Evolutionary conservation across 2,113 vertebrate genomes (phyloP), one percentile per base, ranked within the genome.

Genomic region (Donacobius atricapilla): DNA sequence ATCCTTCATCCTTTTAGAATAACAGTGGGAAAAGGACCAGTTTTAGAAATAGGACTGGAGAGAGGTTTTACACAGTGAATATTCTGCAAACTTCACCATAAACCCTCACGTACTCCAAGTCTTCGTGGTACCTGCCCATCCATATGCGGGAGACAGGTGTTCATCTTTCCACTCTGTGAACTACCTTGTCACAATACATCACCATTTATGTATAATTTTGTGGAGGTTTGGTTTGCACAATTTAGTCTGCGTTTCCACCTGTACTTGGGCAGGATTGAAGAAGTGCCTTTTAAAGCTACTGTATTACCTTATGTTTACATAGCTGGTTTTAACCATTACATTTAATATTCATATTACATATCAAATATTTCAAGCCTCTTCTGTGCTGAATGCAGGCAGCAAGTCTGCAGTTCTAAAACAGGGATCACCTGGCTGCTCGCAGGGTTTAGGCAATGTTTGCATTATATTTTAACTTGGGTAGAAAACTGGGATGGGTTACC

Each of bases 111-210:
- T 33, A 15, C 56, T 84, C 78, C 35, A 77, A 47, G 37, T 9
- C 39, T 83, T 51, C 2, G 9, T 30, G 63, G 51, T 78, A 71
- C 44, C 79, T 96, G 80, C 72, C 90, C 94, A 70, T 73, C 48
- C 44, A 64, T 48, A 56, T 53, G 76, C 80, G 87, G 30, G 50
- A 89, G 90, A 51, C 76, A 92, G 79, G 75, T 90, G 88, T 78
- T 93, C 1, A 0, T 78, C 72, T 47, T 93, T 93, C 28, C 85
- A 83, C 83, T 87, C 80, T 92, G 82, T 90, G 88, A 95, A 63
- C 54, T 83, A 23, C 44, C 75, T 83, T 90, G 92, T 89, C 90
- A 95, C 51, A 90, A 81, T 61, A 66, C 28, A 93, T 88, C 71
- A 86, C 33, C 54, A 33, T 68, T 93, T 79, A 48, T 73, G 54